Conservation (phyloP, 2,888 invertebrate genomes). For the Dasysyrphus tricinctus region DNA sequence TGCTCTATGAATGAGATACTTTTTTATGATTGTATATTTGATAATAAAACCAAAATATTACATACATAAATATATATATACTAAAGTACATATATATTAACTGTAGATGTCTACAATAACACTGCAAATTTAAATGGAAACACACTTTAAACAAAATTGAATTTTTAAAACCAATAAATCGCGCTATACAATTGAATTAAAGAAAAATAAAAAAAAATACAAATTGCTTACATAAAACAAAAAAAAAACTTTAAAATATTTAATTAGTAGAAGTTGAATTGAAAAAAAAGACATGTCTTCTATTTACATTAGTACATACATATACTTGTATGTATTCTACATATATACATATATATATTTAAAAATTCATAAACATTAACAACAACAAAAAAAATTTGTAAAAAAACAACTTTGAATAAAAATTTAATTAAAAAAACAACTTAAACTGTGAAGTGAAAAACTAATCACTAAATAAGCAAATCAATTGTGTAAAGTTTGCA, state of each 20-base stretch:
- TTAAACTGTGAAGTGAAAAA: slow-evolving; percentile 58
- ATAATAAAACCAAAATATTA: slow-evolving; percentile 52
- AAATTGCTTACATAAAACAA: slow-evolving; percentile 78
- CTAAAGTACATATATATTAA: slow-evolving; percentile 48
- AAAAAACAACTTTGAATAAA: slow-evolving; percentile 20
- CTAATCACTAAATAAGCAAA: slow-evolving; percentile 26
- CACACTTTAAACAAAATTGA: slow-evolving; percentile 51
- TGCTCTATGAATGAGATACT: slow-evolving; percentile 70
- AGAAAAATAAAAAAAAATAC: slow-evolving; percentile 57
- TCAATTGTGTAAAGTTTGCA: slow-evolving; percentile 55
- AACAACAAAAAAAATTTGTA: slow-evolving; percentile 24
- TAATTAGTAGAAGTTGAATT: slow-evolving; percentile 74
- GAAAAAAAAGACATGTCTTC: slow-evolving; percentile 69
- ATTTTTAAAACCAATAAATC: slow-evolving; percentile 62
- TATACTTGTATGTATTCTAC: slow-evolving; percentile 49
- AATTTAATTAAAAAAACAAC: slow-evolving; percentile 26
- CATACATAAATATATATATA: slow-evolving; percentile 20
- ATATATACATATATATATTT: slow-evolving; percentile 66
- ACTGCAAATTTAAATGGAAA: slow-evolving; percentile 57
- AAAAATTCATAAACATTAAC: slow-evolving; percentile 58
- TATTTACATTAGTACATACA: slow-evolving; percentile 66
- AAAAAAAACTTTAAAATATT: slow-evolving; percentile 53
- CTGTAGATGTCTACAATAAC: slow-evolving; percentile 67
- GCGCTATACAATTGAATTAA: slow-evolving; percentile 68
- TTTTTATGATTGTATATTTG: slow-evolving; percentile 73